Evolutionary conservation across 37 sponge, comb jelly and placozoan species (phyloP), one percentile per base, ranked within the genome.

Genomic region (Chondrosia reniformis): DNA sequence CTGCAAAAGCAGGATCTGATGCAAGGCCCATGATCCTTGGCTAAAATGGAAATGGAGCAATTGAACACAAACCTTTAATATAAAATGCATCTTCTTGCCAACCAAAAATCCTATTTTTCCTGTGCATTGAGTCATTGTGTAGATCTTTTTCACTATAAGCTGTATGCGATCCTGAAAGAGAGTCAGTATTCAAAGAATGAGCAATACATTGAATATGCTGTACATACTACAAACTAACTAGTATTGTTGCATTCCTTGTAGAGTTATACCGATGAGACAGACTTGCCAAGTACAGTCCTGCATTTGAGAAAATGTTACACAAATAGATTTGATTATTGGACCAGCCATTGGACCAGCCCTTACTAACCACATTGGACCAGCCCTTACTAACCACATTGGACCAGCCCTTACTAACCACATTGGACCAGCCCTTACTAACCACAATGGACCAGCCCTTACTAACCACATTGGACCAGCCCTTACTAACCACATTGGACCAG

Each of bases 221-320:
- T 15, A 49, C 15, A 49, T 19, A 49, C 52, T 19, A 49, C 61
- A 59, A 49, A 75, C 58, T 52, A 33, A 84, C 84, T 71, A 84
- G 58, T 5, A 74, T 37, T 3, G 80, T 28, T 15, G 66, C 1
- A 58, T 79, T 33, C 32, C 37, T 13, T 25, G 86, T 85, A 13
- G 64, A 80, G n/a, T 55, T 75, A 38, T 74, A 80, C 57, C 80
- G 39, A 49, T 85, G 86, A 19, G 76, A 65, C 55, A 85, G 36
- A n/a, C 80, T 43, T 75, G 80, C 86, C 63, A 85, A 55, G 54
- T 85, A 79, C 54, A 85, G 80, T 31, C 82, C n/a, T n/a, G n/a
- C n/a, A n/a, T n/a, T n/a, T n/a, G n/a, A n/a, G n/a, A n/a, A n/a
- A n/a, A n/a, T n/a, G n/a, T n/a, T n/a, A n/a, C n/a, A n/a, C n/a